These are phyloP conservation scores for Pheucticus melanocephalus DNA, from an alignment of 2,113 vertebrate genomes.

Conservation along the genomic window DNA sequence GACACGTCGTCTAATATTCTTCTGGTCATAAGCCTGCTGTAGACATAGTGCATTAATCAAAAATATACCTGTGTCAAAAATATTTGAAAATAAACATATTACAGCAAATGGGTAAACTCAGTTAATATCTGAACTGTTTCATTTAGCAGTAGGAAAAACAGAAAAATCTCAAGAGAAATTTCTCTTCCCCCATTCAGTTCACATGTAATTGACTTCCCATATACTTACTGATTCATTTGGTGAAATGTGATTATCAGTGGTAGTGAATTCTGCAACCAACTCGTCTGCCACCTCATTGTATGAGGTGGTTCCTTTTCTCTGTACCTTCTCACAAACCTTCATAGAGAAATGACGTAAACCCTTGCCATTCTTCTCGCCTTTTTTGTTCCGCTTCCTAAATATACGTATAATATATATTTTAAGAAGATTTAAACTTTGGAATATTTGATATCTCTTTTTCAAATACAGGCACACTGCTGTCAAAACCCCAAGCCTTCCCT, in stretches of 20 bases:
- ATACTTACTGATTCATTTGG: slow-evolving; percentile 91
- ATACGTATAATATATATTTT: slow-evolving; percentile 23
- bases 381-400: slow-evolving; percentile 90
- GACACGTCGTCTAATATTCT: slow-evolving; percentile 96
- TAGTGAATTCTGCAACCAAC: slow-evolving; percentile 96
- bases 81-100: background rate
- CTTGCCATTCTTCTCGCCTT: slow-evolving; percentile 99
- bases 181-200: slow-evolving; percentile 22
- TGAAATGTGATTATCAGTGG: slow-evolving; percentile 92
- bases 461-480: slow-evolving; percentile 19
- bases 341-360: slow-evolving; percentile 98
- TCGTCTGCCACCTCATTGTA: slow-evolving; percentile 99
- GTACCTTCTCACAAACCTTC: slow-evolving; percentile 99
- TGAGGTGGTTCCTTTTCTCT: slow-evolving; percentile 95
- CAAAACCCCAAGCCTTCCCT: background rate
- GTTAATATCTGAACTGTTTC: background rate
- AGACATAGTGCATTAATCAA: slow-evolving; percentile 5
- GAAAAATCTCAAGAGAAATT: background rate
- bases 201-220: slow-evolving; percentile 1
- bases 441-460: slow-evolving; percentile 36
- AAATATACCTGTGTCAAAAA: background rate
- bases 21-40: slow-evolving; percentile 96
- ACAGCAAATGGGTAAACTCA: background rate
- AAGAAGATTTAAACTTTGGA: slow-evolving; percentile 41
- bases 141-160: background rate